These are phyloP conservation scores for Nemoura dubitans DNA, from an alignment of 2,888 invertebrate species.

Conservation along the genomic window DNA sequence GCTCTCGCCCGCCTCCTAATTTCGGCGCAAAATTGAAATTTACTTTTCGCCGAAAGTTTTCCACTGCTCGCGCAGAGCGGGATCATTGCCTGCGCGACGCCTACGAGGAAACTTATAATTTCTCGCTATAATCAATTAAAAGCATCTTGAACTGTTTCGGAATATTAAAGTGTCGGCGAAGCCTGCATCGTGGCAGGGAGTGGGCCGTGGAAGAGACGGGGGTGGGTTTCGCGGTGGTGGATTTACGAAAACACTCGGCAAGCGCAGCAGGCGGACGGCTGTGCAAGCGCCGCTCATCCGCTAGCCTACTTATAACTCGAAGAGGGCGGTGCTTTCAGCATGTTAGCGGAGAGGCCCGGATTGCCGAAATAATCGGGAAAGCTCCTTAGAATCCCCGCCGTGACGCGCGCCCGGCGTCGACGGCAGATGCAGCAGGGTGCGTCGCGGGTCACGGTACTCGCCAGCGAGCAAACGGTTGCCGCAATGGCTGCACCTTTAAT, in stretches of 20 bases:
- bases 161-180: not conserved
- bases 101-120: not conserved
- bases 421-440: too few species aligned
- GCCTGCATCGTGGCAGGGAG: not conserved
- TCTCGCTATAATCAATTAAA: conserved; percentile 3
- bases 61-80: not conserved
- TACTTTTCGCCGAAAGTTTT: not conserved
- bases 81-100: not conserved
- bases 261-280: not conserved
- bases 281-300: not conserved
- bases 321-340: not conserved
- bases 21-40: not conserved
- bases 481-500: too few species aligned
- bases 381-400: not conserved
- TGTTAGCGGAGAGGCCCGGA: not conserved
- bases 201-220: not conserved
- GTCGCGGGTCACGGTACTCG: too few species aligned
- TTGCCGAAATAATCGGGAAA: not conserved
- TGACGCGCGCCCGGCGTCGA: not conserved
- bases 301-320: not conserved
- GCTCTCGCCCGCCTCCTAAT: not conserved
- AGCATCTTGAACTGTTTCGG: conserved; percentile 12
- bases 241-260: not conserved
- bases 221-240: not conserved
- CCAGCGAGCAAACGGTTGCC: too few species aligned